Base-by-base conservation (phyloP, 2,888 invertebrate species). In the Thereva unica region DNA sequence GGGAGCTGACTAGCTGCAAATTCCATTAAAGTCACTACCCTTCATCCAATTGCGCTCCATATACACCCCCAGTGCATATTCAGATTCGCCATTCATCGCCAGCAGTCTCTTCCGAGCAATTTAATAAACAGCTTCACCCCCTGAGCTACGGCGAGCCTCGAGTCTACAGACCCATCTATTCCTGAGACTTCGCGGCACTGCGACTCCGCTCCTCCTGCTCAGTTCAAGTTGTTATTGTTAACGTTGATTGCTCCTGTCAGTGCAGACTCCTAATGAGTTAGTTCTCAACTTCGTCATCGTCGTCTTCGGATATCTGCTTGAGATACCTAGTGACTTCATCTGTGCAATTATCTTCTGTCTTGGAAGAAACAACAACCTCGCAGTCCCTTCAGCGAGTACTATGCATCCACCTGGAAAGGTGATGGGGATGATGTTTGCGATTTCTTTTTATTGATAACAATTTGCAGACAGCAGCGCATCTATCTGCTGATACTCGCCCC, bases 211-310 rank as follows among this genome's bases (percentile, higher is more conserved):
- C 23, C 23, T 61, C 40, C 49, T 50, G 50, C 41, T 40, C 61
- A 61, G 10, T 61, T 50, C 50, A 61, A 61, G 50, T 61, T 61
- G 61, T 61, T 61, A 61, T 61, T 61, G 61, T 61, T 61, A 23
- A 50, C 40, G 61, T 37, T 50, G 61, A 61, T 61, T 61, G 61
- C 50, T 61, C 40, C 50, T 61, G 61, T 37, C 45, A 61, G 61
- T 61, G 40, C 47, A 50, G 50, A 49, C 45, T 61, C 37, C 50
- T 61, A 59, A 59, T 59, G 59, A 59, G 59, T 23, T 23, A 23
- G 23, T 59, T 59, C 47, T 23, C 47, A 59, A 59, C 47, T 59
- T 59, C 59, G 49, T 59, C 59, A 59, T 55, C 55, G 55, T 40
- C 55, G 37, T 41, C 55, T 34, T 5, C 12, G 23, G 35, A 47